Evolutionary conservation across 2,888 invertebrate species (phyloP).

Genomic region (Limnephilus auricula): DNA sequence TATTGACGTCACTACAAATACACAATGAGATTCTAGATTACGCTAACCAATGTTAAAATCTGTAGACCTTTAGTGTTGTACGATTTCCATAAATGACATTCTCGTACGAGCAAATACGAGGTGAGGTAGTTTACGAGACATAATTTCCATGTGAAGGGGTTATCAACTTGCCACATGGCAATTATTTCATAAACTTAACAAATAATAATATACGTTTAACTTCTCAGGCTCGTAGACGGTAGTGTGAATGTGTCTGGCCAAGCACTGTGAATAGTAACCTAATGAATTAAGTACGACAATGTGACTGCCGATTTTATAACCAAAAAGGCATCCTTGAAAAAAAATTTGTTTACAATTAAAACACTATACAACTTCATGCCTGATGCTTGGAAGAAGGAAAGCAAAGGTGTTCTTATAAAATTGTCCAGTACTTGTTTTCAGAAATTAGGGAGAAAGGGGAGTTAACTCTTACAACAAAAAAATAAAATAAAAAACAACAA

Average conservation of each 20-base stretch:
- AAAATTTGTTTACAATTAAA: too few species aligned
- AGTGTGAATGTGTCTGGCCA: not conserved
- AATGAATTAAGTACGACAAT: too few species aligned
- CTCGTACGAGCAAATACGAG: not conserved
- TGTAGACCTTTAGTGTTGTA: not conserved
- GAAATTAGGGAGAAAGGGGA: too few species aligned
- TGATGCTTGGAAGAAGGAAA: too few species aligned
- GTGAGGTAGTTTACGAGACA: not conserved
- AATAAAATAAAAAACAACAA: too few species aligned
- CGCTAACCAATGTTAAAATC: not conserved
- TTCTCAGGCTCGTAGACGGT: not conserved
- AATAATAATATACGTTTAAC: not conserved
- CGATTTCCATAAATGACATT: not conserved
- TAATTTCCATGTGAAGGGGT: not conserved
- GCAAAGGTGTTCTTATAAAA: too few species aligned
- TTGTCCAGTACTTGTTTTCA: too few species aligned
- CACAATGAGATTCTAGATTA: not conserved
- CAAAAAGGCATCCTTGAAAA: not conserved
- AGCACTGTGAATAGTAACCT: not conserved
- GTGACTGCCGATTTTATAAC: not conserved
- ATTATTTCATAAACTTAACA: not conserved
- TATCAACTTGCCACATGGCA: not conserved
- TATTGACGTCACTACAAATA: not conserved
- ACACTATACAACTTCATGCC: too few species aligned
- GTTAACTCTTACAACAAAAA: too few species aligned